Evolutionary conservation across 2,888 invertebrate genomes (phyloP).

Genomic region (Therioaphis trifolii): DNA sequence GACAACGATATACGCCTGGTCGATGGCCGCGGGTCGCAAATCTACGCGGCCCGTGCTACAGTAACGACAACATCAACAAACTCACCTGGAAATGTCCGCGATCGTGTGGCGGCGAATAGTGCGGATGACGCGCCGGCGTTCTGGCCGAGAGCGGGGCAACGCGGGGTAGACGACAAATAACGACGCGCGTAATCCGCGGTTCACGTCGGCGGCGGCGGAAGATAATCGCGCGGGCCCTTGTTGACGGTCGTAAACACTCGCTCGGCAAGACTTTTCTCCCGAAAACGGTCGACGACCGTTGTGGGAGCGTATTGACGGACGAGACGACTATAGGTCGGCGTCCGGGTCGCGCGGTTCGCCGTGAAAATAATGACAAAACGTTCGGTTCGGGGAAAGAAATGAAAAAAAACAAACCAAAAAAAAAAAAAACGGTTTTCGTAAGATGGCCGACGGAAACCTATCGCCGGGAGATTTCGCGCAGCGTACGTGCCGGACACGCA

Average conservation of each 20-base stretch:
- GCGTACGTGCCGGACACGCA: neutral
- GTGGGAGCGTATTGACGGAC: neutral
- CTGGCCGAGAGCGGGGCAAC: neutral
- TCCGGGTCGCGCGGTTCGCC: neutral
- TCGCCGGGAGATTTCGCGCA: constrained; percentile 44
- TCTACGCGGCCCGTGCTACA: too few relatives aligned
- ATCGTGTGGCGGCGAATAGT: neutral
- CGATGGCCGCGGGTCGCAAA: neutral
- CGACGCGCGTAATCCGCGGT: neutral
- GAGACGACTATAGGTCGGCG: neutral
- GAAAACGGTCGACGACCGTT: neutral
- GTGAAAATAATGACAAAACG: too few relatives aligned
- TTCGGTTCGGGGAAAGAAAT: neutral
- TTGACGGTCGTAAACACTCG: too few relatives aligned
- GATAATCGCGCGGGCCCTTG: neutral
- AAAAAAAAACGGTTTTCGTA: constrained; percentile 34
- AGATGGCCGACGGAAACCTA: constrained; percentile 47
- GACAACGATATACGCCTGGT: neutral
- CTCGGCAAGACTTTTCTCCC: neutral
- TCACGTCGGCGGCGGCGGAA: neutral
- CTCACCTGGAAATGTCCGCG: too few relatives aligned
- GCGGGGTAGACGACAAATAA: neutral
- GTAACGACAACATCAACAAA: too few relatives aligned
- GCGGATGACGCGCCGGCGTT: neutral
- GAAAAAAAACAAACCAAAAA: neutral